These are phyloP conservation scores for Corythornis leucogaster DNA, from an alignment of 2,797 vertebrate species.

Conservation along the genomic window DNA sequence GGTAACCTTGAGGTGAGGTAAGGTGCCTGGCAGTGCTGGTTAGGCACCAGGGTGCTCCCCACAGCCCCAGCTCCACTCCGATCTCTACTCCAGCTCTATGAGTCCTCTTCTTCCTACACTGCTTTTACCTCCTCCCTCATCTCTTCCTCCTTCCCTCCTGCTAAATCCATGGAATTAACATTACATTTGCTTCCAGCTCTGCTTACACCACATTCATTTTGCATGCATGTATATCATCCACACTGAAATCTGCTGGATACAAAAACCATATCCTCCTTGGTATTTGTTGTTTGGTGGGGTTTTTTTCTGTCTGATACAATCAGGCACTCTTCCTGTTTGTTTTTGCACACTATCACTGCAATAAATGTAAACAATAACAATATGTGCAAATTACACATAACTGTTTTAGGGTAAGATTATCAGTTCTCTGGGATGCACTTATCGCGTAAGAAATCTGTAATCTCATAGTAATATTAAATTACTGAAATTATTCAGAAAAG, in stretches of 20 bases:
- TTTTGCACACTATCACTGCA: background rate
- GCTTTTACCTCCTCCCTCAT: background rate
- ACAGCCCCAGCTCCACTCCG: background rate
- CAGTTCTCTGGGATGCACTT: background rate
- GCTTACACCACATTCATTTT: background rate
- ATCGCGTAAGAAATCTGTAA: background rate
- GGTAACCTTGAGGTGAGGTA: background rate
- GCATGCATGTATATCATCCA: background rate
- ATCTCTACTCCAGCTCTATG: background rate
- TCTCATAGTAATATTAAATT: background rate
- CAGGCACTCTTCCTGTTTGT: constrained; percentile 13
- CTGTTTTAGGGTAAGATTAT: background rate
- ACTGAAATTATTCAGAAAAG: background rate
- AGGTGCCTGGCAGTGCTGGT: background rate
- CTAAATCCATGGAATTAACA: background rate
- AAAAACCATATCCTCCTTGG: background rate
- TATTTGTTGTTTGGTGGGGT: background rate
- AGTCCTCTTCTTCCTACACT: background rate
- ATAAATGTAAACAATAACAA: constrained; percentile 21
- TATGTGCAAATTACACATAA: background rate
- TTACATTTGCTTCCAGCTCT: background rate
- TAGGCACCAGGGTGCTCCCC: background rate
- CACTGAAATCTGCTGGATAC: background rate
- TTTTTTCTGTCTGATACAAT: background rate
- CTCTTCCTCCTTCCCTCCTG: fast-evolving